Base-by-base conservation (phyloP, 2,113 vertebrate genomes). In the Typhlomys cinereus region DNA sequence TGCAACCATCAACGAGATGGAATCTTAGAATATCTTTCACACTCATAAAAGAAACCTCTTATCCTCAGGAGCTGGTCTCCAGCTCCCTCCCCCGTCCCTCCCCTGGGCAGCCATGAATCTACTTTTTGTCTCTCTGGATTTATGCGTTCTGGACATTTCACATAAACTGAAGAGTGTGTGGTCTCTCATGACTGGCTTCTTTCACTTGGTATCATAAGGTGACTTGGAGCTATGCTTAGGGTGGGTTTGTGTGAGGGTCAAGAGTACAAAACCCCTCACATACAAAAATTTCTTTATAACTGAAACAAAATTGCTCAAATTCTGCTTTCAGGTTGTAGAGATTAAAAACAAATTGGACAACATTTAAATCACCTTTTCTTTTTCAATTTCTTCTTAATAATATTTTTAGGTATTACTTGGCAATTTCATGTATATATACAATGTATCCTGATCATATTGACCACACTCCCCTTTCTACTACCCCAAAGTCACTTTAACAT, bases 261-360 rank as follows among this genome's bases (percentile, higher is more conserved):
- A 4, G 41, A 21, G 54, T 74, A 14, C 7, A 10, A 31, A 61
- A 74, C 7, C 14, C 14, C 13, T 75, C 20, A 29, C 11, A 48
- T 21, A 36, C 15, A 20, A 87, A 87, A 48, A 34, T 62, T 13
- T 74, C 29, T 5, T 48, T 11, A 27, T 20, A 23, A 59, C 39
- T 66, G 20, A 36, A 39, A 15, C 52, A 59, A 71, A 97, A 97
- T 97, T 98, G 97, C 98, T 98, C 98, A 97, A 98, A 98, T 98
- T 97, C 98, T 98, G 98, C 98, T 98, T 98, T 98, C n/a, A 97
- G 97, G 94, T 98, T 98, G 93, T 96, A 91, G 97, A 98, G 97
- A n/a, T 95, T 91, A 98, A 98, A 98, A 98, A n/a, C n/a, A 31
- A 87, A 48, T 48, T 62, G 14, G 41, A 62, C n/a, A 61, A 62